Conservation (phyloP, 1,140 invertebrate genomes). For the Aplysia californica region DNA sequence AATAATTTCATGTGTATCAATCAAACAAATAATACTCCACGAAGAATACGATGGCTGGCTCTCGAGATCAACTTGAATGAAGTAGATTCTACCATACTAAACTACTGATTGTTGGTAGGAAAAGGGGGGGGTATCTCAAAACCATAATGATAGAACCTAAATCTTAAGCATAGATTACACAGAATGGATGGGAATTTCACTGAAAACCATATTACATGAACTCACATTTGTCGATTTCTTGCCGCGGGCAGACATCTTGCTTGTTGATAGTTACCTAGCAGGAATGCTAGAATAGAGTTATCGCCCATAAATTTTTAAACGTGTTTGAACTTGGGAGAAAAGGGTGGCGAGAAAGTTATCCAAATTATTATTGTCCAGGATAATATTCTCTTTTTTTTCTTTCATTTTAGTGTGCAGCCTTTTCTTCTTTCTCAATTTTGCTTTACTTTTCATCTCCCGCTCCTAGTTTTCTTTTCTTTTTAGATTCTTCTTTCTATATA, state of each 20-base stretch:
- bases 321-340: neutral
- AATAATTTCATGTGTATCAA: too few relatives aligned
- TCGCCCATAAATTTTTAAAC: neutral
- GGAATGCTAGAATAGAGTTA: conserved; percentile 11
- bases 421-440: neutral
- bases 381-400: neutral
- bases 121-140: neutral
- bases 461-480: too few relatives aligned
- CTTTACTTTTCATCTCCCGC: neutral
- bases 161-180: neutral
- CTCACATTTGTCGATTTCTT: conserved; percentile 8
- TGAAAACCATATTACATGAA: neutral
- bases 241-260: conserved; percentile 21
- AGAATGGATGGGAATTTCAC: neutral
- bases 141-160: neutral
- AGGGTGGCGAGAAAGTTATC: neutral
- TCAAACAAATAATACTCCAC: too few relatives aligned
- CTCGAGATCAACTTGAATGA: neutral
- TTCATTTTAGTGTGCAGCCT: neutral
- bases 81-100: neutral
- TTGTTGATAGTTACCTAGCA: conserved; percentile 10
- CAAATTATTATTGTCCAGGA: neutral
- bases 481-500: too few relatives aligned
- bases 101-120: neutral
- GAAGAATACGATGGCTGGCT: neutral